Base-by-base conservation (phyloP, 1,140 invertebrate genomes). In the Penaeus indicus region DNA sequence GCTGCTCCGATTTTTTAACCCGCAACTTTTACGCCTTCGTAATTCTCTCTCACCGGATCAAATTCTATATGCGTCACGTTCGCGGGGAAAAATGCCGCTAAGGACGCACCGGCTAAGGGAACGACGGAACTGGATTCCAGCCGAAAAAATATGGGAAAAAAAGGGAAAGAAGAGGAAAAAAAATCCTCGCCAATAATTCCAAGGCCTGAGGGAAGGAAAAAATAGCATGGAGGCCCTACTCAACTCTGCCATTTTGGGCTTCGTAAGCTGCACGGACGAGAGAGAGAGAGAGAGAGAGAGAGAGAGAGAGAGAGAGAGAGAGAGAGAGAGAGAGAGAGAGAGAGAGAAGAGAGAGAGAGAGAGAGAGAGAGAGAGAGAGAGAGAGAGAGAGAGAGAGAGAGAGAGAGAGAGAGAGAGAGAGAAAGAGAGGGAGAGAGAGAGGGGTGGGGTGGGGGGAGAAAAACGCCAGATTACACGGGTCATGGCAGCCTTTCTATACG, bases 191-290 rank as follows among this genome's bases (percentile, higher is more conserved):
- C 86, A 83, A 88, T 84, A 84, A 88, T 77, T 88, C 81, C 69
- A 83, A 87, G 81, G 80, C 27, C 64, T 27, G 54, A 84, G 81
- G 86, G 80, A 62, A 83, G 72, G 67, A 83, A 79, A 88, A 88
- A 88, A 83, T 88, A 83, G 86, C 25, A 88, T 88, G 86, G 86
- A 88, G 79, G 86, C 86, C 80, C 47, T 38, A 75, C 63, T 77
- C n/a, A 88, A 88, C 86, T 88, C 86, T 88, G 86, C 86, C 86
- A 88, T 88, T 88, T 88, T 88, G 86, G 80, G 85, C 19, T 67
- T 61, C 85, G 62, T 18, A 72, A 75, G 62, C 27, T 47, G 69
- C 42, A 22, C 64, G 69, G 64, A 32, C 64, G 21, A n/a, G 63
- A 67, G 62, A 38, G 64, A 42, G 19, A n/a, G 64, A 47, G 67